These are phyloP conservation scores for Ptychobarbus kaznakovi DNA, from an alignment of 2,797 vertebrate species.

Conservation along the genomic window DNA sequence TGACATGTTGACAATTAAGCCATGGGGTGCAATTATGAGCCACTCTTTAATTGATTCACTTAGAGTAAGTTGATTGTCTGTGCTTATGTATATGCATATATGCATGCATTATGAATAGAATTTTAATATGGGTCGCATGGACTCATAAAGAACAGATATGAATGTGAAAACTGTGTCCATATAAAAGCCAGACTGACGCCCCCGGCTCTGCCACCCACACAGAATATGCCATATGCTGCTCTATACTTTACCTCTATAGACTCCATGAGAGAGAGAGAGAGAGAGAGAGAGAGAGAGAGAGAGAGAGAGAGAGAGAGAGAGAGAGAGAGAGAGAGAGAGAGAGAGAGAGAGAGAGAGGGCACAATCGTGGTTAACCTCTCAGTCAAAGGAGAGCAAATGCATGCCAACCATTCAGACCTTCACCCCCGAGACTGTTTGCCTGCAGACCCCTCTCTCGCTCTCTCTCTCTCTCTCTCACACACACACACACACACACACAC, in stretches of 20 bases:
- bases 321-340: conserved; percentile 23
- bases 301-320: conserved; percentile 55
- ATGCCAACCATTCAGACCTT: conserved; percentile 53
- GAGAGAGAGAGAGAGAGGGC: conserved; percentile 47
- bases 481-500: conserved; percentile 41
- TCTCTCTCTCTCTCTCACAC: conserved; percentile 14
- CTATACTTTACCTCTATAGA: conserved; percentile 58
- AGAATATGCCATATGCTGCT: conserved; percentile 77
- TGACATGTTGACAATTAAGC: conserved; percentile 45
- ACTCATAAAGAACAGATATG: conserved; percentile 42
- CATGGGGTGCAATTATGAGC: conserved; percentile 64
- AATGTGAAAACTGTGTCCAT: conserved; percentile 39
- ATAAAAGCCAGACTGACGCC: conserved; percentile 50
- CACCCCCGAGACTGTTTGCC: conserved; percentile 40
- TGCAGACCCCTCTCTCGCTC: conserved; percentile 1
- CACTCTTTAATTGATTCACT: conserved; percentile 53
- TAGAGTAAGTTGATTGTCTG: conserved; percentile 47
- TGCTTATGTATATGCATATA: conserved; percentile 37
- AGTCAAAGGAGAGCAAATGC: conserved; percentile 55
- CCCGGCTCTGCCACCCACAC: conserved; percentile 74
- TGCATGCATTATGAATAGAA: conserved; percentile 43
- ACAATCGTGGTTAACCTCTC: conserved; percentile 43
- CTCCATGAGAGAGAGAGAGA: conserved; percentile 46
- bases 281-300: conserved; percentile 34
- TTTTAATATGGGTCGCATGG: conserved; percentile 29